Base-by-base conservation (phyloP, 2,113 vertebrate species). In the Mustela nigripes region DNA sequence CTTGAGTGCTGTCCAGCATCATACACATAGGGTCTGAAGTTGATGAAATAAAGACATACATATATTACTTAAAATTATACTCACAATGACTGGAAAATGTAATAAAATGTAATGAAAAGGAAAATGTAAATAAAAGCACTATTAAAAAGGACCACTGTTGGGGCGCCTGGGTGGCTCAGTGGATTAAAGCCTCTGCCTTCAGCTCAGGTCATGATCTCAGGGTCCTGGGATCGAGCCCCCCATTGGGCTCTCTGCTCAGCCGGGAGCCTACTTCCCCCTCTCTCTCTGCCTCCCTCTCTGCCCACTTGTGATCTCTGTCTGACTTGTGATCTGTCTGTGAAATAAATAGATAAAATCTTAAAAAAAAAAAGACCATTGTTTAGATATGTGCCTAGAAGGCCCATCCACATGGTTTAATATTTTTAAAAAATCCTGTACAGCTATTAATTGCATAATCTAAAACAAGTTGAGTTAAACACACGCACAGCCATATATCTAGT, bases 101-200 rank as follows among this genome's bases (percentile, higher is more conserved):
- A 60, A 60, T 92, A 80, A 71, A 88, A 95, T 39, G 19, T 60
- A 60, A 60, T 92, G 74, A 80, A 71, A 88, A 95, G 90, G 74
- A 80, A 71, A 88, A 95, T 39, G n/a, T 28, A 89, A 89, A 67
- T 69, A 78, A 94, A 83, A 76, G 31, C 83, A 73, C 21, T 69
- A 48, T 24, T 92, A 78, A 83, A 53, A 53, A 53, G 53, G 53
- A 16, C 8, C 53, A 97, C 8, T 45, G 7, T 26, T 14, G 50
- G 50, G 50, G 14, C 3, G 14, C 50, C 50, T 53, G 50, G 50
- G 50, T 53, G 50, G 50, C 14, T 53, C 50, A 53, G 50, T 53
- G 50, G 14, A 14, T 53, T 53, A 53, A 53, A 53, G 50, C 50
- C 50, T 53, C 50, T 53, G 14, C 50, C 50, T 53, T 53, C 50